Evolutionary conservation across 2,888 invertebrate species (phyloP).

Genomic region (Hirudinaria manillensis): DNA sequence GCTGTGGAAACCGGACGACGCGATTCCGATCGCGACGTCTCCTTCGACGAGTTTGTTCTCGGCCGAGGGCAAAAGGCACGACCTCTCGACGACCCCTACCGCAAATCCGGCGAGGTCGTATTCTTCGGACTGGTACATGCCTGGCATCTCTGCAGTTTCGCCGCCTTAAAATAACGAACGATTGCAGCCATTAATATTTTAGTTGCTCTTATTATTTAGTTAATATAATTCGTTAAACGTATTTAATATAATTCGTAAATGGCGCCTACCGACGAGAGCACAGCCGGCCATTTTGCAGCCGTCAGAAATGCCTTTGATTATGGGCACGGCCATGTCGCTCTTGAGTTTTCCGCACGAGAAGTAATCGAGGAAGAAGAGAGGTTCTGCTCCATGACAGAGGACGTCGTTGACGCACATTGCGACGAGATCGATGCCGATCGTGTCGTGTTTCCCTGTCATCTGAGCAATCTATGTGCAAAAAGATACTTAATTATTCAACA

Average conservation of each 20-base stretch:
- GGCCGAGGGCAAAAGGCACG: slow-evolving; percentile 66
- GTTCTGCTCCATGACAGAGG: slow-evolving; percentile 87
- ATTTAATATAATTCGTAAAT: neutral
- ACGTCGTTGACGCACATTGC: slow-evolving; percentile 98
- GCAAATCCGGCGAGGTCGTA: slow-evolving; percentile 87
- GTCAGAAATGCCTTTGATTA: slow-evolving; percentile 78
- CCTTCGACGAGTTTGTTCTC: slow-evolving; percentile 59
- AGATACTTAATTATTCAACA: neutral
- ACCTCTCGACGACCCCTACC: slow-evolving; percentile 81
- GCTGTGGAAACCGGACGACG: slow-evolving; percentile 86
- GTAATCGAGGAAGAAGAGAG: slow-evolving; percentile 92
- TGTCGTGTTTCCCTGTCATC: slow-evolving; percentile 69
- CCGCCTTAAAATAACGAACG: slow-evolving; percentile 62
- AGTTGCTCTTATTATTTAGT: too few relatives aligned
- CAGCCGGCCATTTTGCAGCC: slow-evolving; percentile 82
- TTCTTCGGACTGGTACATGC: slow-evolving; percentile 77
- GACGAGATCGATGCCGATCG: slow-evolving; percentile 87
- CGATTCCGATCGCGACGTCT: slow-evolving; percentile 59
- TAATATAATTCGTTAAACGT: too few relatives aligned
- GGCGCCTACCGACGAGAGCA: slow-evolving; percentile 70
- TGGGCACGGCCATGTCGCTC: slow-evolving; percentile 68
- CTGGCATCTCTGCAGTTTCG: slow-evolving; percentile 96
- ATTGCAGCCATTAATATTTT: too few relatives aligned
- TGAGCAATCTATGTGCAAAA: slow-evolving; percentile 68
- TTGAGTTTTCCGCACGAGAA: slow-evolving; percentile 84